Conservation (phyloP, 2,888 invertebrate species). For the Lithophane semibrunnea region DNA sequence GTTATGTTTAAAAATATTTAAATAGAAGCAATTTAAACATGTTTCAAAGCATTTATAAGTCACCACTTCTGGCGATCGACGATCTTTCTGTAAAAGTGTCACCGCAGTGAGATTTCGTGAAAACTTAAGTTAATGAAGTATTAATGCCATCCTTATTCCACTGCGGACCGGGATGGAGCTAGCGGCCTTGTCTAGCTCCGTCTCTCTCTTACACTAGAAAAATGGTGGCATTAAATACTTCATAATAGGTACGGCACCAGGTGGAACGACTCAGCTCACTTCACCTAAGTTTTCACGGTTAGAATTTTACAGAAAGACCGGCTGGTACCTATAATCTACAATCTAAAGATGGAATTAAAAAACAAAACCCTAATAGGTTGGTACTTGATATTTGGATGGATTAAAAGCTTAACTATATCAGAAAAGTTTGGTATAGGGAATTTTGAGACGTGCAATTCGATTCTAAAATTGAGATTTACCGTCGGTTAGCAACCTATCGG, state of each 20-base stretch:
- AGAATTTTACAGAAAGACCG: not conserved
- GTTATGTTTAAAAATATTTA: too few species aligned
- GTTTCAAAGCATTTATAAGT: slow-evolving; percentile 2
- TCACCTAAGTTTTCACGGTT: not conserved
- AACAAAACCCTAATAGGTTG: not conserved
- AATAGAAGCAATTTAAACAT: not conserved
- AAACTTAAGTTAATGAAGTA: not conserved
- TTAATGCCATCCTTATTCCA: too few species aligned
- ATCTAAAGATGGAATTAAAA: not conserved
- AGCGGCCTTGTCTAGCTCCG: too few species aligned
- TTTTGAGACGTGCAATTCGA: not conserved
- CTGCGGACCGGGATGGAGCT: too few species aligned
- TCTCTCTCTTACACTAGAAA: too few species aligned
- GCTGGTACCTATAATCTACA: not conserved
- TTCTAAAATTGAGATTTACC: not conserved
- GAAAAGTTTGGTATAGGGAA: not conserved
- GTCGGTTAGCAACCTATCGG: not conserved
- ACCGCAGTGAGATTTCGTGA: not conserved
- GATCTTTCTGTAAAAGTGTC: not conserved
- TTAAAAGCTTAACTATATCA: not conserved
- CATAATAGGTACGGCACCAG: too few species aligned
- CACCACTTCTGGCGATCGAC: not conserved
- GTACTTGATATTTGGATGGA: not conserved
- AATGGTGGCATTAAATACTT: too few species aligned
- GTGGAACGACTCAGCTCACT: too few species aligned